Percentiles rank a stretch among this genome's conserved stretches.
Evolutionary conservation across 2,113 vertebrate genomes (phyloP).

Genomic region (Alectura lathami): DNA sequence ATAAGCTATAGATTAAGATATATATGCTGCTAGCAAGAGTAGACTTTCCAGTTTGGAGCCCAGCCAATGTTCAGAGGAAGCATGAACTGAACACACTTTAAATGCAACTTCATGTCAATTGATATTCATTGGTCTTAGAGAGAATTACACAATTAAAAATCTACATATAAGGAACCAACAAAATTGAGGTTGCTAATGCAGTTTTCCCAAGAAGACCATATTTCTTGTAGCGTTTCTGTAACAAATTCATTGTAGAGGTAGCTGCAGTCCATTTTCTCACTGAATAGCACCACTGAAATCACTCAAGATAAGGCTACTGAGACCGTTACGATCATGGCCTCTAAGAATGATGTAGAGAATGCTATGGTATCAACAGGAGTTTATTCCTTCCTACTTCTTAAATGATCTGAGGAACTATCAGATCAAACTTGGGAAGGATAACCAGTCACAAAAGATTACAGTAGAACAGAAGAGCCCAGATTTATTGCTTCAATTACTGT

Average conservation of each 20-base stretch:
- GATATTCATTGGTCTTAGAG: not conserved
- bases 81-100: not conserved
- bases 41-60: not conserved
- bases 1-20: not conserved
- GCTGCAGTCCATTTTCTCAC: not conserved
- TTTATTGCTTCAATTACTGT: not conserved
- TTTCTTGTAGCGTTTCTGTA: not conserved
- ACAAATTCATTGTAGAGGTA: not conserved
- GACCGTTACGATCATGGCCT: not conserved
- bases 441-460: fast-evolving
- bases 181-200: not conserved
- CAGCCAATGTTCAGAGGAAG: not conserved
- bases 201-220: not conserved
- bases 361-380: not conserved
- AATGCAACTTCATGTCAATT: not conserved
- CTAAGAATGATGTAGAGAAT: not conserved
- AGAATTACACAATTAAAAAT: not conserved
- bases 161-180: not conserved
- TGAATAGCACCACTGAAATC: not conserved
- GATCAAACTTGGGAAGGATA: not conserved
- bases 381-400: not conserved
- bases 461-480: not conserved
- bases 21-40: not conserved
- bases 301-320: not conserved
- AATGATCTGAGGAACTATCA: not conserved